Base-by-base conservation (phyloP, 2,797 vertebrate genomes). In the Pangasius larnaudii region DNA sequence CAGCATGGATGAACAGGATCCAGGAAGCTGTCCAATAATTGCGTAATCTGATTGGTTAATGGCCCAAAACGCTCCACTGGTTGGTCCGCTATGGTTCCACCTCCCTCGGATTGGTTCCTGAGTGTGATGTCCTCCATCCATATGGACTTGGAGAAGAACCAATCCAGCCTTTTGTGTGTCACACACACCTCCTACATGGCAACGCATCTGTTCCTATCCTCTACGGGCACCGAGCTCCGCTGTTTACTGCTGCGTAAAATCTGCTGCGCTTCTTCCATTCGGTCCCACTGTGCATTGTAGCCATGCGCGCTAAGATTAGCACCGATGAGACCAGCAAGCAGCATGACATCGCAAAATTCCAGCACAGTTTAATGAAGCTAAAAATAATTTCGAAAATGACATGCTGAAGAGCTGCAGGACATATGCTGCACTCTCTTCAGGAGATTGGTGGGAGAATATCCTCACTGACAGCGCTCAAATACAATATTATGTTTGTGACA, bases 81-180 rank as follows among this genome's bases (percentile, higher is more conserved):
- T 87, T 80, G 78, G 83, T 84, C 51, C 27, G 39, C 72, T 58
- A 39, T 58, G 58, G 30, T 90, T 86, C 67, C 77, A 69, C 51
- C 78, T 81, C 75, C 56, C 89, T 94, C 89, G 92, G 90, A 93
- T 94, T 92, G 93, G 91, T 93, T 90, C 89, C 92, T 91, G 77
- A 87, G 91, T 90, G 53, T 90, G 89, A 90, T 86, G 88, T 91
- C 82, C 93, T 90, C 88, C 90, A 92, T 93, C 92, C 92, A 88
- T 87, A 91, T 86, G 89, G 89, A 91, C 85, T 93, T 95, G 94
- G 89, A 92, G 89, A 87, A 81, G 93, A 93, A 94, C 94, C 93
- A 91, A 89, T 86, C 80, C 86, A 84, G 49, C 42, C 61, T 30
- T 89, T 90, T 91, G 78, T 90, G 39, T 90, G 92, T 93, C 88